Base-by-base conservation (phyloP, 2,888 invertebrate species). In the Cephus pulcher region DNA sequence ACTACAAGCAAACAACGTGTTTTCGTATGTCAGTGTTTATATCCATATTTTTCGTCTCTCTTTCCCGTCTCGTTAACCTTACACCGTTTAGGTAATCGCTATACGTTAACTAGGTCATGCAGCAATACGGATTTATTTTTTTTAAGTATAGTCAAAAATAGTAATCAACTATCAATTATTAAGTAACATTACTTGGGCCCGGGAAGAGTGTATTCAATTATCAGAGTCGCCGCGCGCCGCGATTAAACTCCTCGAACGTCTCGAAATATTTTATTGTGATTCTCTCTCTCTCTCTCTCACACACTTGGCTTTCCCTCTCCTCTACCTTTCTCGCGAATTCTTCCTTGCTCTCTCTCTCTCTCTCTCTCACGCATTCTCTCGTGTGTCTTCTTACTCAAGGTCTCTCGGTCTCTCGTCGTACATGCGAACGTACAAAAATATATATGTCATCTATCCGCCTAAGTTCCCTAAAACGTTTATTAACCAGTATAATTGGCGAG, bases 341-440 rank as follows among this genome's bases (percentile, higher is more conserved):
- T 30, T 40, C 71, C 74, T 76, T 70, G 35, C 34, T 74, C 23
- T 74, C 33, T 34, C 34, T 74, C 34, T 70, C 23, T 34, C 35
- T 74, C 35, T 71, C 33, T 32, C 34, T 32, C 33, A 12, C 12
- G 12, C 30, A 35, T 35, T 35, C 35, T 35, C 35, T 35, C 35
- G 70, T 71, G 34, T 15, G 34, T 71, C 32, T 40, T 76, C 74
- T 76, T 70, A 69, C 68, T 76, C 34, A 74, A 75, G 75, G 70
- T 77, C 35, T 73, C 75, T 71, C 74, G 73, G 68, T 76, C 56
- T 78, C 71, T 80, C 37, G 75, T 33, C 70, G 34, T 34, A 84
- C 82, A 85, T 88, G 89, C 90, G 89, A 90, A 90, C 88, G 91
- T 91, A 91, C 90, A 91, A 91, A 91, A 91, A 91, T 91, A 91